Percentiles rank a stretch among this genome's conserved stretches.
Conservation (phyloP, 2,797 vertebrate genomes). For the Delichon dasypus region DNA sequence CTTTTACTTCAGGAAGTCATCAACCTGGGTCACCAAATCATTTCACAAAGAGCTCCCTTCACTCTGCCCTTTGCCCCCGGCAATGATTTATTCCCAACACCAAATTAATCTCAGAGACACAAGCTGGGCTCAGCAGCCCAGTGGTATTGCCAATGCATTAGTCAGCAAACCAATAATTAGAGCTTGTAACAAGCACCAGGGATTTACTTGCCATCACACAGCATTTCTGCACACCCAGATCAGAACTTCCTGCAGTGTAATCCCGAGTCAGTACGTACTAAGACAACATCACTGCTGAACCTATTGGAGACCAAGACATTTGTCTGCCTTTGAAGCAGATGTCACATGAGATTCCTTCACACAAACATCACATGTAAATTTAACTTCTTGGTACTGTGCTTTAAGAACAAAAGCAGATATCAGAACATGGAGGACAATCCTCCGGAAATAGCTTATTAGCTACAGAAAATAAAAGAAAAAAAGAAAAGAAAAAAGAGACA, state of each 20-base stretch:
- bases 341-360: constrained; percentile 63
- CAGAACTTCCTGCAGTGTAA: constrained; percentile 52
- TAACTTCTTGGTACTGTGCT: constrained; percentile 63
- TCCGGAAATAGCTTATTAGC: constrained; percentile 65
- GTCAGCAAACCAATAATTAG: background rate
- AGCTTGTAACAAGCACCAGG: background rate
- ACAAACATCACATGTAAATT: constrained; percentile 62
- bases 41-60: background rate
- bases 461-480: constrained; percentile 34
- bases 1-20: constrained; percentile 58
- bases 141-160: background rate
- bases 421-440: constrained; percentile 48
- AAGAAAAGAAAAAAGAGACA: constrained; percentile 8
- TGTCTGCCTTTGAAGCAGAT: constrained; percentile 53
- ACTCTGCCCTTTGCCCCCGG: background rate
- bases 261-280: constrained; percentile 52
- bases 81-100: background rate
- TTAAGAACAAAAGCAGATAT: constrained; percentile 63
- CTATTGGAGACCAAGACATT: constrained; percentile 55
- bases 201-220: background rate
- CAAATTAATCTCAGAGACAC: background rate
- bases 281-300: constrained; percentile 64
- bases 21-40: constrained; percentile 27
- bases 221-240: constrained; percentile 14
- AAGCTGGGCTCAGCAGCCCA: background rate